Base-by-base conservation (phyloP, 2,113 vertebrate species). In the Chlorocebus sabaeus region DNA sequence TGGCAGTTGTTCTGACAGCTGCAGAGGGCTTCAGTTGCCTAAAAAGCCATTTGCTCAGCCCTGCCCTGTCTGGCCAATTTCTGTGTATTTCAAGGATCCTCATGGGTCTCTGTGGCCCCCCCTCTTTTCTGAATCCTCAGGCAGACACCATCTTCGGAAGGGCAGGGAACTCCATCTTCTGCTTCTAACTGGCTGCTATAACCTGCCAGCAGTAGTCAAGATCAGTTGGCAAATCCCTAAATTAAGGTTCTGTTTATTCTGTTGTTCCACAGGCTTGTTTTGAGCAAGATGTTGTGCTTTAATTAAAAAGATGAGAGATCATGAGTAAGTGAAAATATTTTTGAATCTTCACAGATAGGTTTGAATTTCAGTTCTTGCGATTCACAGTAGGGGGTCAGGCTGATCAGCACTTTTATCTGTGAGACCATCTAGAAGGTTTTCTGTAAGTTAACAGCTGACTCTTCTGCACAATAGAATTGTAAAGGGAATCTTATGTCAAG, bases 321-420 rank as follows among this genome's bases (percentile, higher is more conserved):
- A 45, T 30, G 48, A 96, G 86, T 82, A 97, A 95, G 59, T 76
- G 92, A 89, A 97, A 89, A 68, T 92, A 95, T 83, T 90, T 94
- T 93, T 73, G 64, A 90, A 89, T 67, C 84, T 84, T 97, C 82
- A 32, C n/a, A 89, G 79, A 93, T 48, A 75, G 22, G n/a, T 92
- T 73, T 82, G 82, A 89, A 64, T 94, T 90, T 83, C 40, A 32
- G 84, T 76, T 73, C 88, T 97, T 90, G 70, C 40, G 8, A 78
- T 87, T 95, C 50, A 55, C 76, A 52, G 61, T 2, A 4, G 17
- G 32, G 10, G 43, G 11, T 64, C 35, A 61, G 52, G 4, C 70
- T 30, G 55, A 72, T 35, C 81, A 50, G 40, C 45, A 82, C 67
- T 75, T 97, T 87, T 78, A 35, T 80, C 86, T 18, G 16, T 23